A percentile compares a stretch with the other conserved stretches of the same genome.
phyloP scores from a whole-genome alignment of 2,888 invertebrate genomes.

The Caenorhabditis sp. region DNA sequence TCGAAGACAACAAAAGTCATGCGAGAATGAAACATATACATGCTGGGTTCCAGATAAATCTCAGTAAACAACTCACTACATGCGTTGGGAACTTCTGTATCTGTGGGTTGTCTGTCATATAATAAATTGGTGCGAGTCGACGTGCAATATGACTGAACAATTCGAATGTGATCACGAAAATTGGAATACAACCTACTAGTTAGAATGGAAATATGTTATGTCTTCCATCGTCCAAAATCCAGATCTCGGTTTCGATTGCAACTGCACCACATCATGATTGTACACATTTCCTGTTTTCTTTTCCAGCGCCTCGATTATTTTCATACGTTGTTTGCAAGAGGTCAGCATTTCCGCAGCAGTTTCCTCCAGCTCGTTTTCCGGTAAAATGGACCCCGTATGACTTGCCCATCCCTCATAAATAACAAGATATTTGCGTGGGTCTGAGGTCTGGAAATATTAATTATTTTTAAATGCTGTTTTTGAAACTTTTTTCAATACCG shows the following conservation, averaged over 20 bases:
- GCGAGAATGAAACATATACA: too few species aligned
- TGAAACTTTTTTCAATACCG: background rate
- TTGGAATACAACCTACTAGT: too few species aligned
- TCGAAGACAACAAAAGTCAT: too few species aligned
- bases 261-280: background rate
- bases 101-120: too few species aligned
- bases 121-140: too few species aligned
- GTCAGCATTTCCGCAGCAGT: background rate
- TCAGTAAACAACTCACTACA: too few species aligned
- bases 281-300: background rate
- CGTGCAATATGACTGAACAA: too few species aligned
- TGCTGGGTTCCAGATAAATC: too few species aligned
- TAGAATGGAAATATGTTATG: constrained; percentile 19
- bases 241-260: background rate
- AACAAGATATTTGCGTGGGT: background rate
- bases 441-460: background rate
- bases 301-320: background rate
- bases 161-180: too few species aligned
- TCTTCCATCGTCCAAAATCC: constrained; percentile 15
- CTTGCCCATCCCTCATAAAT: constrained; percentile 27
- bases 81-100: too few species aligned
- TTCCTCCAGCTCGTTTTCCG: background rate
- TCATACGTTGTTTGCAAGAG: background rate
- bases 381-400: background rate
- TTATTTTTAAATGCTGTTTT: background rate